Conservation (phyloP, 2,888 invertebrate species). For the Dasypolia templi region DNA sequence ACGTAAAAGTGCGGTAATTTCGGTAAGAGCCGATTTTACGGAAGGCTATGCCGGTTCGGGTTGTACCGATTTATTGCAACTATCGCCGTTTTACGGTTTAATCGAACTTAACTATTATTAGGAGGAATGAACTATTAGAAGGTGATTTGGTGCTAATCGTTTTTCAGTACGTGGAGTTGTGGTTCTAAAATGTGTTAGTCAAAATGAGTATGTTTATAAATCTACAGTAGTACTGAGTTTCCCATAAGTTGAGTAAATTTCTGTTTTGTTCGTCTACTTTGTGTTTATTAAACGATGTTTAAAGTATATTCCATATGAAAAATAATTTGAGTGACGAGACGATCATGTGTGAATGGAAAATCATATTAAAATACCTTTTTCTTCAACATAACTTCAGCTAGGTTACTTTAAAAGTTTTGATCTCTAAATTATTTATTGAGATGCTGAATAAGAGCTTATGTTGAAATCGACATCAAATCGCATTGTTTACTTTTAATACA, state of each 20-base stretch:
- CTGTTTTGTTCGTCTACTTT: background rate
- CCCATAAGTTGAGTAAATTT: background rate
- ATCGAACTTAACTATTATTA: constrained; percentile 38
- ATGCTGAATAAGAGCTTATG: background rate
- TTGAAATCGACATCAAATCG: background rate
- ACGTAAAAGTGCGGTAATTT: constrained; percentile 74
- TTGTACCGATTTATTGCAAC: constrained; percentile 68
- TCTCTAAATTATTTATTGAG: background rate
- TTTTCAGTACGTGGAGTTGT: constrained; percentile 11
- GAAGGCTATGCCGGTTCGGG: constrained; percentile 67
- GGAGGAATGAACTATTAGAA: constrained; percentile 11
- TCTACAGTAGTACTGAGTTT: background rate
- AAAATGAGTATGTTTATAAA: background rate
- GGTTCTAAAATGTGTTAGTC: constrained; percentile 24
- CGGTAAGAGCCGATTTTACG: constrained; percentile 62
- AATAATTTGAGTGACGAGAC: background rate
- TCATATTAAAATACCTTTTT: constrained; percentile 53
- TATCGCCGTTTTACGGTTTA: constrained; percentile 47
- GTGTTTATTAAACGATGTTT: background rate
- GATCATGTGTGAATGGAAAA: background rate
- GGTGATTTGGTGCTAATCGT: constrained; percentile 24
- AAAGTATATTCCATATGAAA: background rate
- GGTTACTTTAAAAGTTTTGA: background rate
- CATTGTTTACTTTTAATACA: background rate
- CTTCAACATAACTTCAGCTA: constrained; percentile 47